Evolutionary conservation across 2,797 vertebrate species (phyloP).

Genomic region (Psittacula derbiana): DNA sequence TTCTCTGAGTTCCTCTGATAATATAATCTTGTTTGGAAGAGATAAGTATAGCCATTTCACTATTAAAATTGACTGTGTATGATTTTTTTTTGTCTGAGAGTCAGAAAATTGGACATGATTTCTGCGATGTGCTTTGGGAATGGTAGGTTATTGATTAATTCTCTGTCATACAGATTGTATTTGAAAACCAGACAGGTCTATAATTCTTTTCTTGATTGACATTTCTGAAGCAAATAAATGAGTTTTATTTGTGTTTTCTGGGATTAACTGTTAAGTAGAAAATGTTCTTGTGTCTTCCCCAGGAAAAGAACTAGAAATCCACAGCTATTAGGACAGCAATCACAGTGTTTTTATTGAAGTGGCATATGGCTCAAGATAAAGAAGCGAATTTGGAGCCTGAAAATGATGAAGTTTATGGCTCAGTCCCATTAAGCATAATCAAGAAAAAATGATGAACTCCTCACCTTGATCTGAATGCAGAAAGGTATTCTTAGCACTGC

Average conservation of each 20-base stretch:
- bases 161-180: conserved; percentile 31
- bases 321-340: background rate
- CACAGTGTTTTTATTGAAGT: background rate
- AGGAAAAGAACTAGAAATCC: conserved; percentile 2
- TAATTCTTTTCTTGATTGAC: conserved; percentile 46
- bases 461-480: background rate
- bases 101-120: conserved; percentile 44
- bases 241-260: conserved; percentile 7
- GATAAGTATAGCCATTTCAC: conserved; percentile 41
- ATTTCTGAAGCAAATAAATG: conserved; percentile 30
- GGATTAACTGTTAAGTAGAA: conserved; percentile 14
- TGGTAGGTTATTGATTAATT: conserved; percentile 52
- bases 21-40: conserved; percentile 50
- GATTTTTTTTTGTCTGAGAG: background rate
- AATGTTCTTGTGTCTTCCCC: background rate
- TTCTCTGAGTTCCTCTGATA: conserved; percentile 21
- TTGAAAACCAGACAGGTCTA: conserved; percentile 51
- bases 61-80: conserved; percentile 37
- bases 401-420: background rate
- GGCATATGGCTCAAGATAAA: background rate
- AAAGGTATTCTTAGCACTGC: background rate
- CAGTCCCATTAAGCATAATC: background rate
- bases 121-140: conserved; percentile 44
- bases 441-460: background rate
- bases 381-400: background rate